Evolutionary conservation across 2,888 invertebrate species (phyloP).

Genomic region (Nephrotoma flavescens): DNA sequence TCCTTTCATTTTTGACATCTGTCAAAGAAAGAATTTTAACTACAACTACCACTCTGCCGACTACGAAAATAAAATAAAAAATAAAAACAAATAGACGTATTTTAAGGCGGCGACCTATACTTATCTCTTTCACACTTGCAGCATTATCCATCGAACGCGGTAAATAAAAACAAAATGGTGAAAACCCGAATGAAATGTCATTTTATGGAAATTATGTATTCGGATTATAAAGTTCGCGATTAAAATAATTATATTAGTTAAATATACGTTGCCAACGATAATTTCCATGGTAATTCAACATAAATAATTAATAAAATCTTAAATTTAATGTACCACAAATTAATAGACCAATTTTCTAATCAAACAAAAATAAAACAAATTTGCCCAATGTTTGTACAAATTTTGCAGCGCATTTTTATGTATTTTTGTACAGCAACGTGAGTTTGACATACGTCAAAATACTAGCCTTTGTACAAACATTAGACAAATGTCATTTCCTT

Average conservation of each 20-base stretch:
- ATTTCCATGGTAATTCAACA: not conserved
- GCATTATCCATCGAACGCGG: not conserved
- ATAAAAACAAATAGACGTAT: not conserved
- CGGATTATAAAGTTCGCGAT: not conserved
- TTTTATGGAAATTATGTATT: not conserved
- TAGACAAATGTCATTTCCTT: not conserved
- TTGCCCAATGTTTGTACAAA: not conserved
- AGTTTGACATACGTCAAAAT: conserved; percentile 10
- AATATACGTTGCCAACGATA: not conserved
- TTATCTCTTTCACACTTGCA: not conserved
- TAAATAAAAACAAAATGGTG: not conserved
- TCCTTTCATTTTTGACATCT: conserved; percentile 1
- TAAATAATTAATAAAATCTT: not conserved
- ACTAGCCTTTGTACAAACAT: conserved; percentile 1
- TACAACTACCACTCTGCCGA: not conserved
- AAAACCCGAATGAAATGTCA: not conserved
- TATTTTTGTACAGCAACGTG: not conserved
- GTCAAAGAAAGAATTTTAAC: not conserved
- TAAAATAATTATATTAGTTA: not conserved
- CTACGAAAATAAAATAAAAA: not conserved
- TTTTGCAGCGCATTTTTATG: not conserved
- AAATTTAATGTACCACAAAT: not conserved
- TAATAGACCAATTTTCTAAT: not conserved
- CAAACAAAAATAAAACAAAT: not conserved
- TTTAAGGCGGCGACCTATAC: not conserved